Evolutionary conservation across 2,888 invertebrate genomes (phyloP).

Genomic region (Eremobia ochroleuca): DNA sequence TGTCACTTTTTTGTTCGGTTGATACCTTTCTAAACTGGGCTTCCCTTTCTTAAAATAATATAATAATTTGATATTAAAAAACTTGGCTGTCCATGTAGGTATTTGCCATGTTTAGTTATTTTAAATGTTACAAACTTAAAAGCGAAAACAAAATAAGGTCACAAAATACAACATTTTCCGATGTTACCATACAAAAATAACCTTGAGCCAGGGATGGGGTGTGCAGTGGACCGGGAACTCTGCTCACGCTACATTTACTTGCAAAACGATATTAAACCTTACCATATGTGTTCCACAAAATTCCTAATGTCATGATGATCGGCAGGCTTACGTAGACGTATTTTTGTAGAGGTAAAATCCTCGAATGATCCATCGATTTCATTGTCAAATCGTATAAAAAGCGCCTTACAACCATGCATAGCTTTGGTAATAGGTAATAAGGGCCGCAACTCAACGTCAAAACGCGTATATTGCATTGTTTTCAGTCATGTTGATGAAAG

Average conservation of each 20-base stretch:
- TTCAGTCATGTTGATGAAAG: not conserved
- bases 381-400: not conserved
- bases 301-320: slow-evolving; percentile 33
- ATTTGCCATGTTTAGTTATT: not conserved
- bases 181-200: slow-evolving; percentile 53
- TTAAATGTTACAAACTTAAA: not conserved
- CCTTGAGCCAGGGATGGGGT: slow-evolving; percentile 34
- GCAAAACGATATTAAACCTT: slow-evolving; percentile 56
- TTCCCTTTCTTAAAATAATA: not conserved
- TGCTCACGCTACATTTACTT: slow-evolving; percentile 63
- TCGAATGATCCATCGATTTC: not conserved
- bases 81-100: not conserved
- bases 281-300: slow-evolving; percentile 40
- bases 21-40: not conserved
- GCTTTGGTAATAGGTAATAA: not conserved
- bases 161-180: slow-evolving; percentile 29
- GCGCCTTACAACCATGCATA: not conserved
- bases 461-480: not conserved
- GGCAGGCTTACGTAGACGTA: not conserved
- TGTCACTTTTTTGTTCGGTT: too few relatives aligned
- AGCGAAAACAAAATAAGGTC: not conserved
- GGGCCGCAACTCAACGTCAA: too few relatives aligned
- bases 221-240: slow-evolving; percentile 60
- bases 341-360: slow-evolving; percentile 3
- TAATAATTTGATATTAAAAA: not conserved